Conservation (phyloP, 2,797 vertebrate genomes). For the Alectoris magna region DNA sequence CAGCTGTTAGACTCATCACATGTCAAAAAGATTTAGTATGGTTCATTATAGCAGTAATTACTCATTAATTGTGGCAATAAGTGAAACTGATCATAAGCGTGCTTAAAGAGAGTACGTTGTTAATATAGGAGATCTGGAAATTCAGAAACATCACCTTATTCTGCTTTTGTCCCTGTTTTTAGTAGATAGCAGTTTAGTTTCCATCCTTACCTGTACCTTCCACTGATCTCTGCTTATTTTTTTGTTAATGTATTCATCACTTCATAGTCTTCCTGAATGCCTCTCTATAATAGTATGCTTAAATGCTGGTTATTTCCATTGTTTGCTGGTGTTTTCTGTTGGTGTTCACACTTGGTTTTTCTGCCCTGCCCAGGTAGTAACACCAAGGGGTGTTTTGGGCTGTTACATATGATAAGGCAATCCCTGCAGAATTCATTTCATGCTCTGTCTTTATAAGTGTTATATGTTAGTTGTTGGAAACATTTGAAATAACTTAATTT, state of each 20-base stretch:
- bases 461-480: not conserved
- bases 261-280: not conserved
- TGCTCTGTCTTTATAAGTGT: not conserved
- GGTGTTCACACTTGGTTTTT: not conserved
- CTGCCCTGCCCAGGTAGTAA: not conserved
- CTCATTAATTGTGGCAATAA: constrained; percentile 21
- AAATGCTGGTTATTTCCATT: not conserved
- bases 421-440: not conserved
- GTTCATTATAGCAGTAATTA: constrained; percentile 41
- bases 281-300: not conserved
- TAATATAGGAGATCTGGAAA: not conserved
- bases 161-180: not conserved
- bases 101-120: not conserved
- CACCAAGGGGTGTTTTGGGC: not conserved
- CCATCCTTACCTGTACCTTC: not conserved
- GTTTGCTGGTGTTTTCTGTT: not conserved
- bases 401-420: not conserved
- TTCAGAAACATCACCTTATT: not conserved
- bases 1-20: constrained; percentile 1
- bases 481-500: constrained; percentile 3
- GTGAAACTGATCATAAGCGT: not conserved
- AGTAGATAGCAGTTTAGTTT: not conserved
- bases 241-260: not conserved
- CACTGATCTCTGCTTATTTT: not conserved
- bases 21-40: constrained; percentile 32